Conservation (phyloP, 2,113 vertebrate genomes). For the Rhagologus leucostigma region DNA sequence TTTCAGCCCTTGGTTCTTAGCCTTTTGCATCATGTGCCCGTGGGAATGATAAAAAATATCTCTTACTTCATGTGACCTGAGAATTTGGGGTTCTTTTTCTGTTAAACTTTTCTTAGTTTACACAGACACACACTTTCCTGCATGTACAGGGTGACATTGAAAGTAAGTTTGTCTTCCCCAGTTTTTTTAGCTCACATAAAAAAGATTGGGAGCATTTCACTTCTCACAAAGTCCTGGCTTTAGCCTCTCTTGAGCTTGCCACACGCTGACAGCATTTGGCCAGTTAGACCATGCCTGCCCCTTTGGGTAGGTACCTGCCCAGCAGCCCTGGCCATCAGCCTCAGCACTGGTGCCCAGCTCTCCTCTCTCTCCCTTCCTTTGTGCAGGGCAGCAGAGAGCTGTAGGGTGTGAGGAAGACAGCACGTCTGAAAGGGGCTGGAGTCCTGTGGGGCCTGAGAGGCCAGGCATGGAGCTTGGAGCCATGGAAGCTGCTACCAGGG, state of each 20-base stretch:
- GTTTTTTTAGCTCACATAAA: background rate
- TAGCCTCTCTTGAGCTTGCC: background rate
- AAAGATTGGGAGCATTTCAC: background rate
- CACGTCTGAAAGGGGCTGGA: background rate
- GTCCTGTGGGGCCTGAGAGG: background rate
- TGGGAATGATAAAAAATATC: background rate
- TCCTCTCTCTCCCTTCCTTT: background rate
- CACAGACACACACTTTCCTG: background rate
- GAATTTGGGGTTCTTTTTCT: background rate
- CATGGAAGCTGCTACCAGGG: background rate
- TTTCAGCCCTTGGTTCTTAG: background rate
- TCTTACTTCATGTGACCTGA: background rate
- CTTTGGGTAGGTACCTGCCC: background rate
- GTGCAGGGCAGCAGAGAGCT: background rate
- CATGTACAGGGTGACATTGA: background rate
- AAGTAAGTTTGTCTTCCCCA: background rate
- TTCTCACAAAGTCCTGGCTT: background rate
- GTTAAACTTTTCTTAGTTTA: background rate
- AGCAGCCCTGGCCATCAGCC: background rate
- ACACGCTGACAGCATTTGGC: accelerated
- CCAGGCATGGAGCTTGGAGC: background rate
- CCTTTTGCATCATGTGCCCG: background rate
- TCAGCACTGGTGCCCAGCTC: accelerated
- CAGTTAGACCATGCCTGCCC: accelerated
- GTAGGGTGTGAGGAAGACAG: background rate